Conservation (phyloP, 2,888 invertebrate genomes). For the Ophraella communa region DNA sequence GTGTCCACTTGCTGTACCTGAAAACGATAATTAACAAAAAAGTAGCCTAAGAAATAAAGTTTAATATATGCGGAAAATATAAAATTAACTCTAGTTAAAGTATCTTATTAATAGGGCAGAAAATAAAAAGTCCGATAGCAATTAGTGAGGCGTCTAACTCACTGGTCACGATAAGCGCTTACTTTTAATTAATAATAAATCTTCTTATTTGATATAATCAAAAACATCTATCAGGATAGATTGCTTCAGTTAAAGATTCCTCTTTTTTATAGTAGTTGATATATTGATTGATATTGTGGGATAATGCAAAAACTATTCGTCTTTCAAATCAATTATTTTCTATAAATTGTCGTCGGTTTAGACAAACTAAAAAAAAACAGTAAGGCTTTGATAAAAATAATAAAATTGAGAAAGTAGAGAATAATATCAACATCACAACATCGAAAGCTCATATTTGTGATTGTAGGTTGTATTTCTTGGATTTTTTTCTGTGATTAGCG, state of each 20-base stretch:
- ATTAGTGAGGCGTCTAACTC: slow-evolving; percentile 6
- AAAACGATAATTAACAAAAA: neutral
- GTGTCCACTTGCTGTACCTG: neutral
- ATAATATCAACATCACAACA: no score
- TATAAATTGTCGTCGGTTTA: no score
- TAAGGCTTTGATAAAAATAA: no score
- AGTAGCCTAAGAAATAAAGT: neutral
- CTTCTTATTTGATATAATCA: neutral
- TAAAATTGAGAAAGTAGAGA: no score
- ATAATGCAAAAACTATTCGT: neutral
- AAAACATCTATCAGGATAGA: slow-evolving; percentile 7
- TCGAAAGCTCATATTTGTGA: no score
- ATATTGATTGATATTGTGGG: neutral
- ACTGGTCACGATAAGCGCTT: slow-evolving; percentile 4
- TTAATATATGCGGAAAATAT: neutral
- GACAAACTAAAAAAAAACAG: no score
- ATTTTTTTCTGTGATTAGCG: no score
- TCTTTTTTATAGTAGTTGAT: neutral
- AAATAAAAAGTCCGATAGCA: neutral
- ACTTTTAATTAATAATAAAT: slow-evolving; percentile 13
- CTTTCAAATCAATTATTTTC: neutral
- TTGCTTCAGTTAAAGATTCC: neutral
- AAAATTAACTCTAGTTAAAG: neutral
- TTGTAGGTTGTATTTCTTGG: no score
- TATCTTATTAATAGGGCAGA: slow-evolving; percentile 6